A percentile compares a stretch with the other conserved stretches of the same genome.
phyloP scores from a whole-genome alignment of 2,797 vertebrate species.

The Nannoperca australis region DNA sequence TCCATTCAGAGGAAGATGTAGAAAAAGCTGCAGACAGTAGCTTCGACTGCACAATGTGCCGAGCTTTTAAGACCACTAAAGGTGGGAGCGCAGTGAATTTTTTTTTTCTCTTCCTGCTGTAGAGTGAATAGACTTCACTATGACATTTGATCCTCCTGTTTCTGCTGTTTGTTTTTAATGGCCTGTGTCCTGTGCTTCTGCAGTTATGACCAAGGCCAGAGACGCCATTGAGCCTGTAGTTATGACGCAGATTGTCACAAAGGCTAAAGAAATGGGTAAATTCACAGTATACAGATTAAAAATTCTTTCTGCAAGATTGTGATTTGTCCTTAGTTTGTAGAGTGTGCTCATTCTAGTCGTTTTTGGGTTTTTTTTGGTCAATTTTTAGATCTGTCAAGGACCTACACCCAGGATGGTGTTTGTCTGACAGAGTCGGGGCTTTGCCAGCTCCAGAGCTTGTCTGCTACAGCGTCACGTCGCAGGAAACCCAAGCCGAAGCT shows the following conservation, averaged over 20 bases:
- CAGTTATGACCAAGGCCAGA: slow-evolving; percentile 85
- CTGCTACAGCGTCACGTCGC: slow-evolving; percentile 91
- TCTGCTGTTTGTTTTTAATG: slow-evolving; percentile 44
- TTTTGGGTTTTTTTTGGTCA: background rate
- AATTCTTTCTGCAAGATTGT: background rate
- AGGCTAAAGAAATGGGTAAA: slow-evolving; percentile 95
- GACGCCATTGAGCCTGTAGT: slow-evolving; percentile 90
- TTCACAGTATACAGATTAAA: background rate
- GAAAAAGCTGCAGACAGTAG: slow-evolving; percentile 93
- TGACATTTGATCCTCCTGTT: slow-evolving; percentile 29
- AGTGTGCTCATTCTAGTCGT: background rate
- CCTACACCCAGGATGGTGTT: slow-evolving; percentile 98
- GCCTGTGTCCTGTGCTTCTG: slow-evolving; percentile 63
- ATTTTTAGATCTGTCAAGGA: slow-evolving; percentile 91
- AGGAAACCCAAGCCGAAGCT: slow-evolving; percentile 97
- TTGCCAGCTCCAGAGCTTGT: slow-evolving; percentile 96
- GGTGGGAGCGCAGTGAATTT: slow-evolving; percentile 77
- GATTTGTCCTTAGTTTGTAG: background rate
- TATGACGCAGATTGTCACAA: slow-evolving; percentile 91
- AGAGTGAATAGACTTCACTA: slow-evolving; percentile 9
- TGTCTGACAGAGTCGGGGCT: slow-evolving; percentile 97
- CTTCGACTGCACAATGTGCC: slow-evolving; percentile 97
- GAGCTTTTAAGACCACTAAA: slow-evolving; percentile 90
- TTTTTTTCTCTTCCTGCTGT: background rate
- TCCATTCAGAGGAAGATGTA: slow-evolving; percentile 95